Base-by-base conservation (phyloP, 2,797 vertebrate genomes). In the Amblyopsis hoosieri region DNA sequence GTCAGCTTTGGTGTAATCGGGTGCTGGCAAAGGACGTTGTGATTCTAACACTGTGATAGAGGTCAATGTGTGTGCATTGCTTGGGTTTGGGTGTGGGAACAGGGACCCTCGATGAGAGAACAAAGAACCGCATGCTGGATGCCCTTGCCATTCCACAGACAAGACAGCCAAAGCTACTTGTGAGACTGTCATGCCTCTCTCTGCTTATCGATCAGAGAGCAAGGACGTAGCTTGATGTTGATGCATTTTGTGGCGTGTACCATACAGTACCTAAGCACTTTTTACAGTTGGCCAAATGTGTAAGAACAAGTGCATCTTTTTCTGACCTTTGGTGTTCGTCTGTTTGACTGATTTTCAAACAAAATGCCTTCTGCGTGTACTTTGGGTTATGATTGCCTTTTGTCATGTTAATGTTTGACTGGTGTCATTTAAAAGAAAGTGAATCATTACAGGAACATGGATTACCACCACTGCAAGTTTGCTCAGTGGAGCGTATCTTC, bases 1-100 rank as follows among this genome's bases (percentile, higher is more conserved):
- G 19, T 23, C 19, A 23, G 14, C 14, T 69, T 57, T 62, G 64
- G 12, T 2, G 42, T 66, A 72, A 62, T 11, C 12, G 15, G 64
- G 67, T 49, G 2, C 78, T 84, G 83, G 78, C 72, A 87, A 82
- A 81, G 50, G 63, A 78, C 62, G 48, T 72, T 64, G 42, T 64
- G 60, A 66, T 80, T 81, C 64, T 73, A 86, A 76, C 88, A 91
- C 90, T 91, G 89, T 92, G 90, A 92, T 71, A 56, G 50, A 47
- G 64, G 62, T 62, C 63, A 66, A 52, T 66, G 64, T 47, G 59
- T 64, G 59, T 59, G 62, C 65, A n/a, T 75, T 71, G 57, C 1
- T n/a, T 52, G 64, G 60, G 60, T 3, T n/a, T 60, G 76, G 67
- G 37, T 57, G 60, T 17, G 45, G 15, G 57, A 45, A 57, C 48